Evolutionary conservation across 1,140 invertebrate species (phyloP), one percentile per base, ranked within the genome.

Genomic region (Eumaeus atala): DNA sequence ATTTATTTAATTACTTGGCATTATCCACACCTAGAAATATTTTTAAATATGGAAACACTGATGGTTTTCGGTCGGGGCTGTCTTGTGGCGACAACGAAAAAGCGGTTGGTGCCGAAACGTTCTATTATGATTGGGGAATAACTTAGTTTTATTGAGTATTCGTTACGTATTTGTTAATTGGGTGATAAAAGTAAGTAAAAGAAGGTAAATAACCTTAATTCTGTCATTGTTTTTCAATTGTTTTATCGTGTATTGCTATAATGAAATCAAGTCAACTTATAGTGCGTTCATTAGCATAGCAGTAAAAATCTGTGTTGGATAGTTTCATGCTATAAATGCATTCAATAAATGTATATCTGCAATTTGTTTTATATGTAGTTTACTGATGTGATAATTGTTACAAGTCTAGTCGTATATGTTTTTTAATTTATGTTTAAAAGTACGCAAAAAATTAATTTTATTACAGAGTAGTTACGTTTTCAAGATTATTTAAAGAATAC

Each of bases 31-130:
- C 42, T 35, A 48, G 40, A 52, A 51, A 57, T 40, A 38, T 21
- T 52, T 52, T 52, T 58, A 8, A 51, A 48, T 48, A 33, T 52
- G 50, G 37, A 48, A 58, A 52, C 40, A 38, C 17, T 48, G 40
- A 14, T 36, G 42, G 55, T 57, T 57, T 57, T 47, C 40, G 14
- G 2, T 35, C 48, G 12, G 3, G 1, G 28, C 40, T 47, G 38
- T 37, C 55, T 57, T 57, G 35, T 28, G 21, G 6, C 36, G 55
- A 33, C 21, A 56, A 50, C n/a, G 36, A 42, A 56, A 51, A 44
- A 56, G 51, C 48, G 48, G 48, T 51, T 44, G 37, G 37, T 44
- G 54, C 54, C 12, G 10, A 51, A 51, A 51, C n/a, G 36, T 16
- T 44, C 50, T 51, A 36, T 12, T 44, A 42, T 44, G 17, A 7